Base-by-base conservation (phyloP, 2,113 vertebrate species). In the Sphyrna mokarran region DNA sequence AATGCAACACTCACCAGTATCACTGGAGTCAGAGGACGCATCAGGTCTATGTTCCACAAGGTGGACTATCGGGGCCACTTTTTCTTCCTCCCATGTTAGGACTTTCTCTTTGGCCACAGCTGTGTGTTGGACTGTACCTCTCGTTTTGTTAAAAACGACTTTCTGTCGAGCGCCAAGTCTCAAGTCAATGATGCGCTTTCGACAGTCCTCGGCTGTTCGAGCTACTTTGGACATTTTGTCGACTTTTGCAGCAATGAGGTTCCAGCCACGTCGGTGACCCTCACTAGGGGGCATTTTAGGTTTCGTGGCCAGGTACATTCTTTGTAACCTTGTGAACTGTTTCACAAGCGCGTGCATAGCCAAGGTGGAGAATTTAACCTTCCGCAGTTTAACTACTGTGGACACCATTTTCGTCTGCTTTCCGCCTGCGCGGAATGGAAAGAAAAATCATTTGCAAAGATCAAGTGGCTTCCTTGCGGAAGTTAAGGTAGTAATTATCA, bases 41-140 rank as follows among this genome's bases (percentile, higher is more conserved):
- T 72, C 94, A 95, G 94, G 94, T 95, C 94, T 26, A 33, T 54
- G 94, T 95, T 95, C 23, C 69, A 95, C 68, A 70, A 70, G 94
- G 40, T 95, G 94, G 94, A 95, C 37, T 95, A 95, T 33, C 40
- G 94, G 94, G 94, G 94, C 43, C 94, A 95, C 94, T 72, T 95
- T 95, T 48, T 95, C 94, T 95, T 95, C 69, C 69, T 70, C 94
- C 94, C 94, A 95, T 95, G 94, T 95, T 76, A 95, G 94, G 94
- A 72, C 69, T 48, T 72, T 72, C 11, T 70, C 68, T 95, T 95
- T 95, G 48, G 94, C 20, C 94, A 95, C 94, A 72, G 54, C 94
- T 95, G 40, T 29, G n/a, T 95, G 94, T 9, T 76, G 94, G 69
- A 95, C 69, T 95, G 68, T 70, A 26, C 94, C 94, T 72, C 69